A percentile compares a stretch with the other conserved stretches of the same genome.
phyloP scores from a whole-genome alignment of 2,888 invertebrate species.

The Plagiodera versicolora region DNA sequence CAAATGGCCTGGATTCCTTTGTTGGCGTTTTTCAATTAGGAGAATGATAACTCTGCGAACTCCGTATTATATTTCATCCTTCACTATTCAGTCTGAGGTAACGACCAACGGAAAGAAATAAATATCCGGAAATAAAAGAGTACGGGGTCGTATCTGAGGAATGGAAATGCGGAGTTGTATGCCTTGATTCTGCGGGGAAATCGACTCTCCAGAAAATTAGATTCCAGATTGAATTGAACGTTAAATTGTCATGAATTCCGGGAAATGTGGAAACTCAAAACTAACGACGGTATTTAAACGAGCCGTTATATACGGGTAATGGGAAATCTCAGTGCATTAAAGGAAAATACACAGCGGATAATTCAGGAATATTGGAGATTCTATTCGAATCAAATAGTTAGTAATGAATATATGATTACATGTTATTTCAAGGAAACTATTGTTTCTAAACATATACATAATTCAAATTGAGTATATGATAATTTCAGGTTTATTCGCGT shows the following conservation, averaged over 20 bases:
- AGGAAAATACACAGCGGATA: no score
- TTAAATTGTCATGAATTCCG: not conserved
- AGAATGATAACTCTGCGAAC: not conserved
- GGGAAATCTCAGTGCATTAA: not conserved
- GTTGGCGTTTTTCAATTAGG: not conserved
- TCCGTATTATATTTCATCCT: not conserved
- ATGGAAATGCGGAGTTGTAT: not conserved
- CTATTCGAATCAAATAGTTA: no score
- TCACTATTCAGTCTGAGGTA: not conserved
- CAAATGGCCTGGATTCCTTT: not conserved
- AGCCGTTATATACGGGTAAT: not conserved
- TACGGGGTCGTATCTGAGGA: not conserved
- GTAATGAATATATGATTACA: no score
- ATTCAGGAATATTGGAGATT: no score
- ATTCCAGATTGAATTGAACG: slow-evolving; percentile 1
- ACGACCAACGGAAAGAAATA: not conserved
- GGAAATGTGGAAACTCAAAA: not conserved
- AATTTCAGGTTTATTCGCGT: no score
- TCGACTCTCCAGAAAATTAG: slow-evolving; percentile 1
- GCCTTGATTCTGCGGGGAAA: not conserved
- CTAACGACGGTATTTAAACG: not conserved
- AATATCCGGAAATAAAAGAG: not conserved
- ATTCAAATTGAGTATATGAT: no score
- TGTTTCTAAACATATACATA: no score
- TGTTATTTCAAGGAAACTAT: no score